Percentiles rank a stretch among this genome's conserved stretches.
These are phyloP conservation scores for Pentamera pediparva DNA, from an alignment of 53 echinoderm and acorn worm genomes.

Conservation along the genomic window DNA sequence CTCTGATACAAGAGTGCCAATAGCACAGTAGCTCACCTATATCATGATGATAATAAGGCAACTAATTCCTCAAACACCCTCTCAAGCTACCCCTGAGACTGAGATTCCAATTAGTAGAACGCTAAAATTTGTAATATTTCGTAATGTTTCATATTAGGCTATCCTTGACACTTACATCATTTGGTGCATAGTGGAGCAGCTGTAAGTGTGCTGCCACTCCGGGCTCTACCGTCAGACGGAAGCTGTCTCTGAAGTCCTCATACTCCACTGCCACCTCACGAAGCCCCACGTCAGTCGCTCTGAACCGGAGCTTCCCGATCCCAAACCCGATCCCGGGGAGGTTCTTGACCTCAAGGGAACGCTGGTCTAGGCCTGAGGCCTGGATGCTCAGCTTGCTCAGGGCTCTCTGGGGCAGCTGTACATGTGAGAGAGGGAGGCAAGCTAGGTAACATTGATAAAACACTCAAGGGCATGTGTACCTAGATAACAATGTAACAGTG, in stretches of 20 bases:
- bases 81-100: background rate
- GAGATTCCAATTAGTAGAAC: background rate
- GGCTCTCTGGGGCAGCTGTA: constrained; percentile 85
- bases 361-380: constrained; percentile 56
- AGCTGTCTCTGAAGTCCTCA: constrained; percentile 62
- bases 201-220: constrained; percentile 65
- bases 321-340: constrained; percentile 70
- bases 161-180: constrained; percentile 54
- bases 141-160: background rate
- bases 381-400: constrained; percentile 65
- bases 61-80: background rate
- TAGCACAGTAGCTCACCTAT: too few relatives aligned
- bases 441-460: background rate
- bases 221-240: constrained; percentile 57
- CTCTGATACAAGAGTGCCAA: too few relatives aligned
- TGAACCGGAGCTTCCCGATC: constrained; percentile 66
- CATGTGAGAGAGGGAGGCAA: background rate
- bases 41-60: too few relatives aligned
- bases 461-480: background rate
- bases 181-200: constrained; percentile 50
- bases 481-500: background rate
- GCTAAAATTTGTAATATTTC: background rate
- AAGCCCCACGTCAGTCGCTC: constrained; percentile 42
- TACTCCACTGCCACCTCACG: constrained; percentile 64
- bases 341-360: constrained; percentile 56